Evolutionary conservation across 2,888 invertebrate species (phyloP).

Genomic region (Sericinus montela): DNA sequence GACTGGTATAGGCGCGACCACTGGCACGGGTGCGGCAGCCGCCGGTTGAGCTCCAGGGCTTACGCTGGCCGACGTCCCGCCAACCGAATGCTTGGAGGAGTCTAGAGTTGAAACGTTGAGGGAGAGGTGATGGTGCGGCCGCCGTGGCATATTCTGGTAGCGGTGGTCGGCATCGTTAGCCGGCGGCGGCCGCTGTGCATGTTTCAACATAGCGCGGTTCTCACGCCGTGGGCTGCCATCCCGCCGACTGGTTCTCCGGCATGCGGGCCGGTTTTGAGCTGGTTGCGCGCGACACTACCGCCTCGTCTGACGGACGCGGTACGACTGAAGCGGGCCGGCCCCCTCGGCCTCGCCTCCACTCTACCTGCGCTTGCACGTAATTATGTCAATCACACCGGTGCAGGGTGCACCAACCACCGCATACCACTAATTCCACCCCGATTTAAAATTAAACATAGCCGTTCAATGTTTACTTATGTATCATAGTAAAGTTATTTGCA

Average conservation of each 20-base stretch:
- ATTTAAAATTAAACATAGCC: neutral
- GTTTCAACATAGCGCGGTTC: conserved; percentile 83
- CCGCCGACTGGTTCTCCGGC: conserved; percentile 64
- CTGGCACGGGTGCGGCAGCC: conserved; percentile 38
- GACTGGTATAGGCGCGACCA: conserved; percentile 50
- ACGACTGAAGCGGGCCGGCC: conserved; percentile 40
- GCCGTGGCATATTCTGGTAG: conserved; percentile 78
- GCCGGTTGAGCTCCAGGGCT: conserved; percentile 75
- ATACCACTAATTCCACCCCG: conserved; percentile 15
- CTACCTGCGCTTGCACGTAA: conserved; percentile 46
- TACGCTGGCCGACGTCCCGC: conserved; percentile 77
- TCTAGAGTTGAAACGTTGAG: conserved; percentile 84
- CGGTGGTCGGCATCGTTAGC: conserved; percentile 75
- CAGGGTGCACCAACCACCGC: conserved; percentile 39
- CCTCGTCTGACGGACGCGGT: conserved; percentile 46
- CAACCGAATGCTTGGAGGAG: conserved; percentile 82
- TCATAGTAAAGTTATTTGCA: conserved; percentile 7
- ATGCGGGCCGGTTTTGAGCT: conserved; percentile 45
- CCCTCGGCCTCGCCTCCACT: conserved; percentile 30
- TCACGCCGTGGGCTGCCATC: conserved; percentile 65
- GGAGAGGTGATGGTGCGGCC: conserved; percentile 81
- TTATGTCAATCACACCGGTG: conserved; percentile 50
- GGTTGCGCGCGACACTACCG: conserved; percentile 37
- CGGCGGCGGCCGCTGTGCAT: conserved; percentile 81
- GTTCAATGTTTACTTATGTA: neutral